phyloP scores from a whole-genome alignment of 2,113 vertebrate genomes.

The human (Homo sapiens) region DNA sequence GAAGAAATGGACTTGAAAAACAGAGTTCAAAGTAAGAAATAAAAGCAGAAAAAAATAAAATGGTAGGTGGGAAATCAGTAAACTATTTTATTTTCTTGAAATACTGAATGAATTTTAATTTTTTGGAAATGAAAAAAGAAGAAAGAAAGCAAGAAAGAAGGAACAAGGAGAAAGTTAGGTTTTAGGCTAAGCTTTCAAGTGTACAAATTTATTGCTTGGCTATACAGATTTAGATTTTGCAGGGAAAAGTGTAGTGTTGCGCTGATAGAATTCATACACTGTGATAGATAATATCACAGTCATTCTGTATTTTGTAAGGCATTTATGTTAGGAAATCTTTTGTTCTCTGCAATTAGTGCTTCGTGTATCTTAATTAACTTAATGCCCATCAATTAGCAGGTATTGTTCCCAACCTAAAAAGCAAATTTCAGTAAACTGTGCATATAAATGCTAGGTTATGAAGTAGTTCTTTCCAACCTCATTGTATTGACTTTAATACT shows the following conservation, averaged over 20 bases:
- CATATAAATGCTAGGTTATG: slow-evolving; percentile 18
- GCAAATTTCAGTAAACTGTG: slow-evolving; percentile 23
- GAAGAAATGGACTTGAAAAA: neutral
- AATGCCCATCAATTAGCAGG: slow-evolving; percentile 43
- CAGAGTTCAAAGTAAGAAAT: neutral
- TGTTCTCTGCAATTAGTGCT: slow-evolving; percentile 35
- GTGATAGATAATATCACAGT: neutral
- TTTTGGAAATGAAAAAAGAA: neutral
- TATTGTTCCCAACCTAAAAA: slow-evolving; percentile 52
- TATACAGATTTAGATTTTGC: neutral
- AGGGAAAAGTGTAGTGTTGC: neutral
- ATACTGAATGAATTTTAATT: neutral
- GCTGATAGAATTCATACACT: neutral
- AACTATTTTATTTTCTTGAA: neutral
- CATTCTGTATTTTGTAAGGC: neutral
- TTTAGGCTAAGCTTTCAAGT: neutral
- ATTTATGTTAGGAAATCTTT: neutral
- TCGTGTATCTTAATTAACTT: slow-evolving; percentile 49
- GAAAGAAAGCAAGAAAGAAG: neutral
- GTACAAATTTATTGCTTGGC: neutral
- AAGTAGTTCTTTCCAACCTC: slow-evolving; percentile 17
- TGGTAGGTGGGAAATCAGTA: neutral
- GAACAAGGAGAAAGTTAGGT: neutral
- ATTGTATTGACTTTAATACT: neutral
- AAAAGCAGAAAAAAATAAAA: neutral